Conservation (phyloP, 2,888 invertebrate species). For the Molorchus minor region DNA sequence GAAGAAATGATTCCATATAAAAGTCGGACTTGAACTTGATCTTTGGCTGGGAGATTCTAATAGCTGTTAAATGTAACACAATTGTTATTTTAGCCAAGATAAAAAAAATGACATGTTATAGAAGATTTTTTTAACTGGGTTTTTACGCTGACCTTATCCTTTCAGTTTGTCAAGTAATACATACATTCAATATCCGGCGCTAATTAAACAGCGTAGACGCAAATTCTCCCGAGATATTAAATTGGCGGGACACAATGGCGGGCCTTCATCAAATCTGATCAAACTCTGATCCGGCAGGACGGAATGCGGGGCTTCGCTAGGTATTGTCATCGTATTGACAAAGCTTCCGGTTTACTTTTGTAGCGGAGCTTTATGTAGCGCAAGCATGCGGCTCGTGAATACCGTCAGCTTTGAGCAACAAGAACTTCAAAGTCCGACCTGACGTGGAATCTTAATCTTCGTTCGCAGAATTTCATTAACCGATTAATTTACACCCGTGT, state of each 20-base stretch:
- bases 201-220: slow-evolving; percentile 11
- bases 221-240: slow-evolving; percentile 20
- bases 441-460: slow-evolving; percentile 53
- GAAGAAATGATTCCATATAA: no score
- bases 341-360: slow-evolving; percentile 37
- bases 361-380: slow-evolving; percentile 27
- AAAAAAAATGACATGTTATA: no score
- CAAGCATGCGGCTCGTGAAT: slow-evolving; percentile 45
- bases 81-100: no score
- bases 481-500: slow-evolving; percentile 24
- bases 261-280: slow-evolving; percentile 37
- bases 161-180: no score
- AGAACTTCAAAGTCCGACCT: slow-evolving; percentile 51
- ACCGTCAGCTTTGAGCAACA: slow-evolving; percentile 49
- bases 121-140: no score
- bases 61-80: no score
- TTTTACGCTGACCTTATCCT: no score
- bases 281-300: slow-evolving; percentile 32
- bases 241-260: slow-evolving; percentile 10
- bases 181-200: background rate
- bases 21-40: no score
- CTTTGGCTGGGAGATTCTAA: no score
- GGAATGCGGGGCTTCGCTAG: slow-evolving; percentile 41
- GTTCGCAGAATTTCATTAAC: slow-evolving; percentile 53
- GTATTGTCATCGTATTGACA: slow-evolving; percentile 46